Evolutionary conservation across 2,113 vertebrate species (phyloP).

Genomic region (Nymphicus hollandicus): DNA sequence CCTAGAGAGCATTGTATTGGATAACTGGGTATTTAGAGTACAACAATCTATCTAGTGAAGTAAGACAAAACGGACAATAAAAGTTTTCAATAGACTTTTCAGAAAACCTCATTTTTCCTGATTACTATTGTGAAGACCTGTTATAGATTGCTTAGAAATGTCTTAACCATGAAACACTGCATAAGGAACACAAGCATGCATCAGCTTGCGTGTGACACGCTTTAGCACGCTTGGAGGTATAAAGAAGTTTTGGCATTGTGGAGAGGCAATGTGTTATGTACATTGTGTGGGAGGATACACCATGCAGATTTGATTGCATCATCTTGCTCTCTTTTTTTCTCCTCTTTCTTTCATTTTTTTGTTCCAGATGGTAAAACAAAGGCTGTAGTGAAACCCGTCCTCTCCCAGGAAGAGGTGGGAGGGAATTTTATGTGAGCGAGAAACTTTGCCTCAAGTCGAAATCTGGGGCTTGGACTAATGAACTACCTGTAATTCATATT

Average conservation of each 20-base stretch:
- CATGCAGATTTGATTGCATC: constrained; percentile 57
- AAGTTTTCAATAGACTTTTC: not conserved
- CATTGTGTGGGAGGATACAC: constrained; percentile 58
- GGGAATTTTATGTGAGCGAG: constrained; percentile 59
- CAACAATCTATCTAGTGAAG: not conserved
- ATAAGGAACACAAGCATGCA: constrained; percentile 16
- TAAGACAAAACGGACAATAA: not conserved
- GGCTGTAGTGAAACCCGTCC: constrained; percentile 56
- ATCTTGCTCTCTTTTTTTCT: not conserved
- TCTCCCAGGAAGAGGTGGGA: constrained; percentile 64
- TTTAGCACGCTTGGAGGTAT: constrained; percentile 17
- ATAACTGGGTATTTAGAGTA: not conserved
- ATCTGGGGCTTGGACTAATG: constrained; percentile 55
- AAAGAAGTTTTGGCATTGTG: constrained; percentile 10
- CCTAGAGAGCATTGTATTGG: not conserved
- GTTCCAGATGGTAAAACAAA: constrained; percentile 63
- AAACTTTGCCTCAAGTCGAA: constrained; percentile 62
- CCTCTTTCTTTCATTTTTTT: not conserved
- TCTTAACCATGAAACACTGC: not conserved
- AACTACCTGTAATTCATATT: constrained; percentile 57
- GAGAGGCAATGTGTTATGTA: not conserved
- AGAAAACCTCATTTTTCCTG: not conserved
- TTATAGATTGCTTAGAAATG: not conserved
- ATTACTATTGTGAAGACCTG: not conserved
- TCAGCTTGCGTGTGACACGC: constrained; percentile 32